These are phyloP conservation scores for Conus betulinus DNA, from an alignment of 1,140 invertebrate species.

Conservation along the genomic window DNA sequence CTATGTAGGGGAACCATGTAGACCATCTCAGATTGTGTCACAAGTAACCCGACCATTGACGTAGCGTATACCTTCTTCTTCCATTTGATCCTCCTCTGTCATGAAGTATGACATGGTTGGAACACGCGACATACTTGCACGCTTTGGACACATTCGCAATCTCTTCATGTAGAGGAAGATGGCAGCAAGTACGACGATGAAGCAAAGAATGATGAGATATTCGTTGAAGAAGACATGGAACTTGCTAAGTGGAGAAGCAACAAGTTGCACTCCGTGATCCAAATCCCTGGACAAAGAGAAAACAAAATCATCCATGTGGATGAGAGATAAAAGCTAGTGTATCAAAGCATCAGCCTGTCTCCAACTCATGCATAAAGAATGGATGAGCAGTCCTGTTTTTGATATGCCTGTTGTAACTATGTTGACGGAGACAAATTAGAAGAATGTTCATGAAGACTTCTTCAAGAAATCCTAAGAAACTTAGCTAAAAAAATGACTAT, in stretches of 20 bases:
- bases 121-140: conserved; percentile 52
- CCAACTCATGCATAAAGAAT: no score
- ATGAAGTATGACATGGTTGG: conserved; percentile 69
- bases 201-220: conserved; percentile 60
- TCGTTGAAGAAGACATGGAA: conserved; percentile 46
- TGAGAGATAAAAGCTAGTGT: neutral
- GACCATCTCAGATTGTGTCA: neutral
- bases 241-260: conserved; percentile 16
- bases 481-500: no score
- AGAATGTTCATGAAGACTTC: no score
- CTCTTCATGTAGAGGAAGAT: conserved; percentile 64
- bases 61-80: conserved; percentile 47
- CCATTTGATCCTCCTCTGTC: conserved; percentile 60
- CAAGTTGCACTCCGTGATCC: neutral
- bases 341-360: neutral
- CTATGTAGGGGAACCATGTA: no score
- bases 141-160: conserved; percentile 52
- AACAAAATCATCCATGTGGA: neutral
- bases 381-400: no score
- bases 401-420: no score
- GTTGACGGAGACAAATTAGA: no score
- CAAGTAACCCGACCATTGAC: conserved; percentile 39
- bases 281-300: conserved; percentile 1
- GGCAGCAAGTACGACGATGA: conserved; percentile 63
- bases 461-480: no score